Percentiles rank a stretch among this genome's conserved stretches.
phyloP scores from a whole-genome alignment of 2,797 vertebrate species.

The Mormyrops attenuatus region DNA sequence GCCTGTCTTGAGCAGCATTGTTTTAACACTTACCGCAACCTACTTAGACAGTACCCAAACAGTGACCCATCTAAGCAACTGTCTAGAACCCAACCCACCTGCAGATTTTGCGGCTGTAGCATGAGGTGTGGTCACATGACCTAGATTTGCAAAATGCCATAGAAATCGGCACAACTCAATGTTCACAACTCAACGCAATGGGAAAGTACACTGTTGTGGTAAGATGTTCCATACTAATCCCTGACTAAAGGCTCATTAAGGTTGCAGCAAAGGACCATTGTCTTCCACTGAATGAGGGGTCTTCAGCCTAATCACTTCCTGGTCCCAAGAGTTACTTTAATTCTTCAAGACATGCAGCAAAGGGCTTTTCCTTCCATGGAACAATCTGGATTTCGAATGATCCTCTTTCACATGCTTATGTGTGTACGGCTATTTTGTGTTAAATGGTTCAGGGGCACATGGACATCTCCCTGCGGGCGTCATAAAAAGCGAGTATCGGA shows the following conservation, averaged over 20 bases:
- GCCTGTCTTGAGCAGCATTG: background rate
- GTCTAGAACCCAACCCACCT: background rate
- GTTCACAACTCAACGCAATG: slow-evolving; percentile 15
- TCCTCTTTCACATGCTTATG: slow-evolving; percentile 19
- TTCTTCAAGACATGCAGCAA: slow-evolving; percentile 52
- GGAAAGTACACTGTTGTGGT: slow-evolving; percentile 40
- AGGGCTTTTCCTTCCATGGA: slow-evolving; percentile 28
- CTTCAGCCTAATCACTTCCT: slow-evolving; percentile 62
- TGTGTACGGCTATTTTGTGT: background rate
- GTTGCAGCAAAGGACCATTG: slow-evolving; percentile 63
- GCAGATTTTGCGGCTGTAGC: background rate
- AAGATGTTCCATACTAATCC: slow-evolving; percentile 27
- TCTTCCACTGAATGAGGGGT: slow-evolving; percentile 59
- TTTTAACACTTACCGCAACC: background rate
- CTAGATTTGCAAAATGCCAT: background rate
- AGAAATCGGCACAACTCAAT: slow-evolving; percentile 10
- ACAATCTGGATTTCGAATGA: slow-evolving; percentile 20
- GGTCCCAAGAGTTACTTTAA: slow-evolving; percentile 58
- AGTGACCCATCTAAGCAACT: background rate
- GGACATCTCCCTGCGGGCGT: background rate
- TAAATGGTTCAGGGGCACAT: background rate
- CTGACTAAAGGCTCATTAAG: slow-evolving; percentile 58
- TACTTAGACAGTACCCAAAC: background rate
- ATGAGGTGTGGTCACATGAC: background rate
- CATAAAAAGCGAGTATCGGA: background rate